Evolutionary conservation across 2,888 invertebrate species (phyloP), one percentile per base, ranked within the genome.

Genomic region (Sericinus montela): DNA sequence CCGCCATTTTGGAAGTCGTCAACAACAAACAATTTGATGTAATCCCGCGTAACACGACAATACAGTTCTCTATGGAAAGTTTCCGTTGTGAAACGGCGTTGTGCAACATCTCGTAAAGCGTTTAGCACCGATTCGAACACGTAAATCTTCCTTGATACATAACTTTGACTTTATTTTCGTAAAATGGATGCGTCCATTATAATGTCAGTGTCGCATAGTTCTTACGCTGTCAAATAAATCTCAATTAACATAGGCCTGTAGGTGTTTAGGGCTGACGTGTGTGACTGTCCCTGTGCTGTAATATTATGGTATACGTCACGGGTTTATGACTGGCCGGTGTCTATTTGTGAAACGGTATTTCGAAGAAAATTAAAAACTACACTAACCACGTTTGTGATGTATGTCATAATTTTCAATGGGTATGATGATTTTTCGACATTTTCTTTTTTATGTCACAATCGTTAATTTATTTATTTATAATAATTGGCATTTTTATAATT

Each of bases 141-240:
- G 28, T 48, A 35, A 43, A 48, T 48, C 38, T 44, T 38, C 1
- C 9, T 1, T 13, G 14, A 36, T 29, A 43, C 38, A 19, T 36
- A 36, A 45, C 1, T 50, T 36, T 41, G 29, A 50, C 36, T 45
- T 50, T 41, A 50, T 45, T 45, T 41, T 40, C 36, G 40, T 50
- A 23, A 45, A 49, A 36, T 50, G 29, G 8, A 49, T 36, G 15
- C 35, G 40, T 14, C 39, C 8, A 35, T 43, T 41, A 45, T 36
- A 36, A 41, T 32, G 16, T 14, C 29, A 23, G 45, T 38, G 47
- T 36, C 47, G 28, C 10, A 15, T 11, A n/a, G 23, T 23, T 48
- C 48, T 38, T 44, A 40, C n/a, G 19, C 39, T 40, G 45, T 44
- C 44, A 39, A 29, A 40, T 45, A 45, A 40, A 40, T 49, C 45